Conservation (phyloP, 2,888 invertebrate genomes). For the Criorhina ranunculi region DNA sequence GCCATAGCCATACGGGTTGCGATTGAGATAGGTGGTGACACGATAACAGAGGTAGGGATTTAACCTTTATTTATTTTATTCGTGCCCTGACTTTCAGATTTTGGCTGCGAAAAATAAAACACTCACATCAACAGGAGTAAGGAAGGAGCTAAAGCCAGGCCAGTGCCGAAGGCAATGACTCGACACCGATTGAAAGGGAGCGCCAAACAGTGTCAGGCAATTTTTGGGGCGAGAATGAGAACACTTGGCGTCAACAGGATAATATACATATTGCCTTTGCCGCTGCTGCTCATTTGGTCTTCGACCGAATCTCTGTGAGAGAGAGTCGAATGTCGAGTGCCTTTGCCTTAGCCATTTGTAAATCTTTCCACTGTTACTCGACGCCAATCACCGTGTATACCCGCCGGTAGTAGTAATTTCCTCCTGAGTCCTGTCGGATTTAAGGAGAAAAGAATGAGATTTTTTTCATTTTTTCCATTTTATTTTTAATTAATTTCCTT, state of each 20-base stretch:
- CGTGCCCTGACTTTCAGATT: background rate
- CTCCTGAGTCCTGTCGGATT: slow-evolving; percentile 33
- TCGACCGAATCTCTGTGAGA: slow-evolving; percentile 2
- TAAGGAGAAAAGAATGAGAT: background rate
- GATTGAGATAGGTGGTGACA: slow-evolving; percentile 31
- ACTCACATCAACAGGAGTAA: slow-evolving; percentile 13
- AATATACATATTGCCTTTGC: slow-evolving; percentile 35
- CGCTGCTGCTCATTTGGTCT: slow-evolving; percentile 41
- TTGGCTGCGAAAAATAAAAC: background rate
- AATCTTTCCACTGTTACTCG: background rate
- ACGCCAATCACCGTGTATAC: slow-evolving; percentile 27
- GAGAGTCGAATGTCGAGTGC: slow-evolving; percentile 8
- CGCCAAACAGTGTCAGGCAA: slow-evolving; percentile 50
- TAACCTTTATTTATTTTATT: slow-evolving; percentile 21
- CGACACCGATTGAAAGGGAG: slow-evolving; percentile 44
- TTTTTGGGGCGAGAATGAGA: slow-evolving; percentile 48
- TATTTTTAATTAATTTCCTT: slow-evolving; percentile 67
- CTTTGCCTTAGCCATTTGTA: slow-evolving; percentile 11
- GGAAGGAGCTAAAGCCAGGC: too few species aligned
- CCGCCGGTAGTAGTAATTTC: slow-evolving; percentile 41
- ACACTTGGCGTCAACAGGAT: slow-evolving; percentile 54
- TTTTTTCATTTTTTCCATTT: too few species aligned
- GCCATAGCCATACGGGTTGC: slow-evolving; percentile 63
- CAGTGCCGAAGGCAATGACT: slow-evolving; percentile 30
- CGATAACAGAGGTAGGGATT: slow-evolving; percentile 22